Conservation (phyloP, 2,888 invertebrate genomes). For the Quadroppia sp. region DNA sequence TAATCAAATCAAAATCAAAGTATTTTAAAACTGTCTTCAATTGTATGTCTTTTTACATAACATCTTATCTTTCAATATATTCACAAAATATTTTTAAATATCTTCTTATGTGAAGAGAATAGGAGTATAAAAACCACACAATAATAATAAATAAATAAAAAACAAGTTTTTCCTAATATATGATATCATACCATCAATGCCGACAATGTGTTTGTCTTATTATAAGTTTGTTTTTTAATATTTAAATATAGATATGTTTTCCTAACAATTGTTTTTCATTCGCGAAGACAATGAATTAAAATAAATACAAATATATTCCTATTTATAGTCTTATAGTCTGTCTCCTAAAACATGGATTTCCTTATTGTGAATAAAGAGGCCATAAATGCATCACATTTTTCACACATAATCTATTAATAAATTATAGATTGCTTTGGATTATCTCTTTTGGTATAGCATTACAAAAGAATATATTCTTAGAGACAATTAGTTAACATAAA, state of each 20-base stretch:
- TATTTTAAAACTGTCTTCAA: background rate
- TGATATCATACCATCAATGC: background rate
- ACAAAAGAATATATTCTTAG: background rate
- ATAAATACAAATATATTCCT: background rate
- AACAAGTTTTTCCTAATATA: background rate
- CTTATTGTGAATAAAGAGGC: slow-evolving; percentile 11
- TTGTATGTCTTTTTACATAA: background rate
- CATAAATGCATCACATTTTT: background rate
- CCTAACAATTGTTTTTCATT: background rate
- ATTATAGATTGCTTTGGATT: background rate
- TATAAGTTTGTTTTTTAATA: background rate
- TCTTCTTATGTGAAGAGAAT: background rate
- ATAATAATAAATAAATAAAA: background rate
- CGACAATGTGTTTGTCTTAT: background rate
- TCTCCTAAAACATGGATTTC: background rate
- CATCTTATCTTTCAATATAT: background rate
- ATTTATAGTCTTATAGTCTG: background rate
- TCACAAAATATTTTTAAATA: background rate
- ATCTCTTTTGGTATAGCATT: background rate
- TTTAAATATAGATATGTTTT: background rate
- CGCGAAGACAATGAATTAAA: slow-evolving; percentile 22
- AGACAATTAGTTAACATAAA: background rate
- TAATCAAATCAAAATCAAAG: background rate
- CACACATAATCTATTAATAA: slow-evolving; percentile 28
- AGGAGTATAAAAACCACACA: background rate